A percentile compares a stretch with the other conserved stretches of the same genome.
These are phyloP conservation scores for Ceratotherium simum DNA, from an alignment of 2,113 vertebrate genomes.

Conservation along the genomic window DNA sequence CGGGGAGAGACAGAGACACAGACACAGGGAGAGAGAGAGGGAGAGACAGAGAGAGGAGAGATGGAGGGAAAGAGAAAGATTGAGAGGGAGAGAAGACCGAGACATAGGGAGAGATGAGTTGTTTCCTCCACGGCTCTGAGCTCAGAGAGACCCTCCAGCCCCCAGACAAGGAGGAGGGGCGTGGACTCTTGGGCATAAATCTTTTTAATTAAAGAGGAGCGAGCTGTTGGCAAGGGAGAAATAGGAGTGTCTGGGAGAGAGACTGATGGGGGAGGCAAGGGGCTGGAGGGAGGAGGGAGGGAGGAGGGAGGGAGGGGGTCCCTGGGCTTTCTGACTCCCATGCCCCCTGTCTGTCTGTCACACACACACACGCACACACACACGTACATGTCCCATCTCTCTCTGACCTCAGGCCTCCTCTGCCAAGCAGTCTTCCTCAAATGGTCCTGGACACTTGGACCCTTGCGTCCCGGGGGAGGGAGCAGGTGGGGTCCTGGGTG, in stretches of 20 bases:
- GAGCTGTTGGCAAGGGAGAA: no score
- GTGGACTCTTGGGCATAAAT: background rate
- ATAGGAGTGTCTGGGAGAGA: background rate
- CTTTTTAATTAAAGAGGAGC: conserved; percentile 43
- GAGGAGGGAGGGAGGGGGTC: background rate
- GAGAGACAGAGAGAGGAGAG: no score
- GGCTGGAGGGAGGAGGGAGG: rapidly evolving
- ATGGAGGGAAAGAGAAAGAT: no score
- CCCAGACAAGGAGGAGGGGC: background rate
- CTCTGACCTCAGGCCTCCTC: background rate
- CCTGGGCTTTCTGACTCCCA: background rate
- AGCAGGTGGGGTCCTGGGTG: background rate
- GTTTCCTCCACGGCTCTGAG: background rate
- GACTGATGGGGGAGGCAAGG: background rate
- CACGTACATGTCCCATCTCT: background rate
- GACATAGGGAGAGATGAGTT: no score
- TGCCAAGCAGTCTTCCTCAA: background rate
- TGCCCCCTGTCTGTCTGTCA: background rate
- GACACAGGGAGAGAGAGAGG: no score
- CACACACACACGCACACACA: no score
- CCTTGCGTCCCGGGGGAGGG: background rate
- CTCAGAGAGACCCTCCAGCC: background rate
- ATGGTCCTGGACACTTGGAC: background rate
- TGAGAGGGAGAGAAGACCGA: no score
- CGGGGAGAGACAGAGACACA: no score